Evolutionary conservation across 2,113 vertebrate genomes (phyloP), one percentile per base, ranked within the genome.

Genomic region (Hoplias malabaricus): DNA sequence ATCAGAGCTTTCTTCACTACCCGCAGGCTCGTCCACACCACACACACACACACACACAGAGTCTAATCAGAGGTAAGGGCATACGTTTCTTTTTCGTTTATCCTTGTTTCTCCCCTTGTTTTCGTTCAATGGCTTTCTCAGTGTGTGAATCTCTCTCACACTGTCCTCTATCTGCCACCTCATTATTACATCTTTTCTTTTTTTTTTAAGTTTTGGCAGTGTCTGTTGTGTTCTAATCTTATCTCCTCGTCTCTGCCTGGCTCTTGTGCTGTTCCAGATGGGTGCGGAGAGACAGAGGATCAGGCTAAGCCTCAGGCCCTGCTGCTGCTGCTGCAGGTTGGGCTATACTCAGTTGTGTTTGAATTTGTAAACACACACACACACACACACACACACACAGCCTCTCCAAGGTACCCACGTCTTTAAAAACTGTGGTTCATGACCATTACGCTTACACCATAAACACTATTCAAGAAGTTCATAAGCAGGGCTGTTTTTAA

Each of bases 231-330:
- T 9, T 77, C 46, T 61, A 46, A 23, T 48, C 54, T 61, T 10
- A 62, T 69, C 66, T 77, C 2, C 14, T 8, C 29, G 27, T 59
- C 29, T 34, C 54, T 70, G 66, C 31, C 66, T 69, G 66, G 67
- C 75, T 62, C 67, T 38, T 77, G 56, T 54, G 54, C 33, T 27
- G 21, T 50, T 69, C 75, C 75, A 77, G 75, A 77, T 77, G 75
- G 75, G 38, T 50, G 42, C 54, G 33, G n/a, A 70, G 23, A 77
- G 29, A 77, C 34, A 34, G 50, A 61, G 66, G 75, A 77, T 77
- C 54, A 70, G 31, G 43, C 27, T 69, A 16, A 70, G 54, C 42
- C 42, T 77, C 62, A 29, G 59, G 59, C 31, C 25, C 61, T 61
- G 25, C 38, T 72, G 54, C 54, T 43, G 54, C 34, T 73, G 46